These are phyloP conservation scores for Rhorus exstirpatorius DNA, from an alignment of 2,888 invertebrate species.

Conservation along the genomic window DNA sequence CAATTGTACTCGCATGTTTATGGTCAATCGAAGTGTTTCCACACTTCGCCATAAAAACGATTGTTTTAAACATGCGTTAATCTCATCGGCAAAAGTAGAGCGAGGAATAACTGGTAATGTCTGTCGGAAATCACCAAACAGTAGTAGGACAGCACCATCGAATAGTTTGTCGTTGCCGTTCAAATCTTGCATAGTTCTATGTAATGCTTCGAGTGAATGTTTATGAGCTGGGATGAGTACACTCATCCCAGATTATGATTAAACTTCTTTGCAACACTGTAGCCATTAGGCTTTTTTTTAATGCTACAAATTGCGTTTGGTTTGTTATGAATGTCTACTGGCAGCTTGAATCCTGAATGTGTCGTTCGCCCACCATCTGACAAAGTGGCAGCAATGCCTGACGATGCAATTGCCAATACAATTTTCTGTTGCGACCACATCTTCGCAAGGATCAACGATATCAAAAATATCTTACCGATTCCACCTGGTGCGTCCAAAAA, in stretches of 20 bases:
- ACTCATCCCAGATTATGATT: constrained; percentile 85
- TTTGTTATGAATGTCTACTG: constrained; percentile 77
- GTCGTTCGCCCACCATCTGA: constrained; percentile 82
- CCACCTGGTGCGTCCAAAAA: constrained; percentile 79
- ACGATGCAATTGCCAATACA: constrained; percentile 83
- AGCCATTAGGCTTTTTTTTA: not conserved
- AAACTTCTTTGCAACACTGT: constrained; percentile 67
- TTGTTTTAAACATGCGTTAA: constrained; percentile 74
- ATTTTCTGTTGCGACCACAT: constrained; percentile 76
- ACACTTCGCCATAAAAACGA: constrained; percentile 64
- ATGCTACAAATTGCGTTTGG: constrained; percentile 76
- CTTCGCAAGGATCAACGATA: constrained; percentile 80
- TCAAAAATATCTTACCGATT: constrained; percentile 85
- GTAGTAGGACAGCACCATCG: constrained; percentile 72
- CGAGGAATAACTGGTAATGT: constrained; percentile 75
- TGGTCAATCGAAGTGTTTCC: constrained; percentile 2
- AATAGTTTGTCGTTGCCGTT: constrained; percentile 63
- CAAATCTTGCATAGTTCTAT: constrained; percentile 76
- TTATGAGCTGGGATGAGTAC: no score
- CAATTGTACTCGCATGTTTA: constrained; percentile 10
- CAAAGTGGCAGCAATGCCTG: constrained; percentile 86
- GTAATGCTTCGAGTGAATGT: constrained; percentile 82
- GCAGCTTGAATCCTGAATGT: constrained; percentile 83
- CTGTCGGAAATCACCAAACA: constrained; percentile 79
- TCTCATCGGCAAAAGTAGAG: constrained; percentile 74